phyloP scores from a whole-genome alignment of 2,113 vertebrate species.

The Aegypius monachus region DNA sequence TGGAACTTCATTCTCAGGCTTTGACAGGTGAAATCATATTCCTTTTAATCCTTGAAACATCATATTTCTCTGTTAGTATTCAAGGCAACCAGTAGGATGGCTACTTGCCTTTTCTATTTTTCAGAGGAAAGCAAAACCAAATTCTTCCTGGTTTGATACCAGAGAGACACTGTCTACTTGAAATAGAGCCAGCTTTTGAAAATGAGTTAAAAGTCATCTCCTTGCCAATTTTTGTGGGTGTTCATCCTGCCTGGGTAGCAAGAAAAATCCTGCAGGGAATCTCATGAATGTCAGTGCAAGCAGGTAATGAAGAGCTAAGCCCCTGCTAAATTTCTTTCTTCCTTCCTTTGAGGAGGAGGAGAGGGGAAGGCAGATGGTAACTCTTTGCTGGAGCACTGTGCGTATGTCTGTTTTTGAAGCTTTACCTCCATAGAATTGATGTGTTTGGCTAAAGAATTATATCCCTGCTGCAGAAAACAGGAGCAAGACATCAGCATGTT shows the following conservation, averaged over 20 bases:
- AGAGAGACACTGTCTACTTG: conserved; percentile 40
- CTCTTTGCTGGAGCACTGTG: conserved; percentile 10
- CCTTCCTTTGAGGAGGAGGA: conserved; percentile 61
- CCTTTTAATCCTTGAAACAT: neutral
- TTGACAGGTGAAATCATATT: neutral
- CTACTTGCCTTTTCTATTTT: conserved; percentile 30
- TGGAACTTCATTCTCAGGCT: neutral
- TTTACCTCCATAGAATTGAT: conserved; percentile 34
- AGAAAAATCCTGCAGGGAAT: conserved; percentile 60
- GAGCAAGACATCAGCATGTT: conserved; percentile 34
- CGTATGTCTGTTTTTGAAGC: conserved; percentile 29
- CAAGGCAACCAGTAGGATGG: conserved; percentile 5
- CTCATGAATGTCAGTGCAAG: conserved; percentile 51
- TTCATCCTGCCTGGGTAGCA: conserved; percentile 57
- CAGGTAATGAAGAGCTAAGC: conserved; percentile 59
- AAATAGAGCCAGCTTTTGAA: conserved; percentile 51
- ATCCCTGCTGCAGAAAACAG: conserved; percentile 28
- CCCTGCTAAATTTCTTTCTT: conserved; percentile 41
- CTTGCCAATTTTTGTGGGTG: conserved; percentile 64
- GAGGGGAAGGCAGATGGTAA: conserved; percentile 49
- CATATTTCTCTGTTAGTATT: neutral
- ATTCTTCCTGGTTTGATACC: conserved; percentile 35
- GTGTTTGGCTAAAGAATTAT: conserved; percentile 24
- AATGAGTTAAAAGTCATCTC: conserved; percentile 59
- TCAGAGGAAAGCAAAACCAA: neutral